Evolutionary conservation across 2,113 vertebrate genomes (phyloP), one percentile per base, ranked within the genome.

Genomic region (Gila orcuttii): DNA sequence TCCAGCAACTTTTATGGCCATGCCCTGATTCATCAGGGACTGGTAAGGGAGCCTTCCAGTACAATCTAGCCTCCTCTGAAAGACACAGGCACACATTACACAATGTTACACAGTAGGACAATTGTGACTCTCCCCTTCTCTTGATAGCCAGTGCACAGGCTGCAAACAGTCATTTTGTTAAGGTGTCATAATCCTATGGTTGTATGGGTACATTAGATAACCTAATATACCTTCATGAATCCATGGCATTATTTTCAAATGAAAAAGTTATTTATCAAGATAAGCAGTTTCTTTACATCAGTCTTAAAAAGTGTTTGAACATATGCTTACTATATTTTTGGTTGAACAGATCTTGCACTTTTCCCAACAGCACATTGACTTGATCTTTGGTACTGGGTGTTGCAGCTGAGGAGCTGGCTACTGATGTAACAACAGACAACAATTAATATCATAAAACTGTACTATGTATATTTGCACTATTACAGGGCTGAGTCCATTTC

Each of bases 291-390:
- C 28, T 28, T 28, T 28, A 28, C 28, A 28, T 28, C 28, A 28
- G 28, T 28, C 28, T 28, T 28, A 28, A 28, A 28, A 28, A 28
- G 28, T 28, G 28, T 28, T 28, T 28, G 28, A 28, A 28, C 28
- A 28, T 28, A 28, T 28, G 33, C 33, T 33, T 33, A 33, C 69
- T 39, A 12, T 42, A 73, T 75, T 50, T 75, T 50, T 75, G 73
- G n/a, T 50, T 75, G 73, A 75, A 75, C 5, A 75, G 23, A 55
- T 77, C 74, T 55, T 55, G 74, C 12, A 77, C 47, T 28, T 55
- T 28, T 52, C 47, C 25, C 6, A 55, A 6, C 74, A 77, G 74
- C 2, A 55, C 47, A 77, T 1, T 55, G 74, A 77, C 25, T n/a
- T 50, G 2, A 28, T 28, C 45, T 71, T 76, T 33, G 33, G 33